Evolutionary conservation across 2,888 invertebrate species (phyloP).

Genomic region (Endotricha flammealis): DNA sequence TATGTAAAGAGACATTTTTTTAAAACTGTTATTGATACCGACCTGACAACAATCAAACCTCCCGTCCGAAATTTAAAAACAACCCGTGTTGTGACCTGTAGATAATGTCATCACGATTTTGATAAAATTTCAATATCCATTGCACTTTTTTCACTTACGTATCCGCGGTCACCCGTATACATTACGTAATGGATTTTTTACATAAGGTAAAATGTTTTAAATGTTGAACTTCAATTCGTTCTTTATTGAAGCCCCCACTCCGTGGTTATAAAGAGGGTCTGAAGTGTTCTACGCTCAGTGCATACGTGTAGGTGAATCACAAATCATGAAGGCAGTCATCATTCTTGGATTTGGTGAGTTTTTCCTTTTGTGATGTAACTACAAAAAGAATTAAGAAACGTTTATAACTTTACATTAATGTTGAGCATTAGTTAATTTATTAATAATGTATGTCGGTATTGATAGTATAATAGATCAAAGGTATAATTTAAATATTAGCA

Average conservation of each 20-base stretch:
- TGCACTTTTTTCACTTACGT: constrained; percentile 16
- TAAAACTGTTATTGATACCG: too few species aligned
- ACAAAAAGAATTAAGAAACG: too few species aligned
- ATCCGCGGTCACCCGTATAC: background rate
- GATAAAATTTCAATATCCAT: constrained; percentile 12
- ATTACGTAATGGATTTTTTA: constrained; percentile 2
- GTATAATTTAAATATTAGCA: too few species aligned
- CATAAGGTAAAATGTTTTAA: constrained; percentile 4
- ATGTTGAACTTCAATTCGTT: constrained; percentile 7
- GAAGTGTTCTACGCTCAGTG: constrained; percentile 38
- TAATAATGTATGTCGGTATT: too few species aligned
- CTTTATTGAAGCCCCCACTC: constrained; percentile 29
- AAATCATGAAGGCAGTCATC: constrained; percentile 54
- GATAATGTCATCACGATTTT: constrained; percentile 10
- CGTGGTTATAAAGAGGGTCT: constrained; percentile 39
- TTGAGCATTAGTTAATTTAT: too few species aligned
- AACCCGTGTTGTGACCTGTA: constrained; percentile 9
- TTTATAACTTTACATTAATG: too few species aligned
- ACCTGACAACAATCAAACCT: constrained; percentile 18
- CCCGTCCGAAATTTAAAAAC: constrained; percentile 13
- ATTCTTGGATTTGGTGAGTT: constrained; percentile 63
- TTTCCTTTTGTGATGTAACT: too few species aligned
- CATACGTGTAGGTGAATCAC: constrained; percentile 27
- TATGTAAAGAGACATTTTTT: too few species aligned
- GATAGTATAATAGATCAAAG: too few species aligned